Percentiles rank a stretch among this genome's conserved stretches.
Evolutionary conservation across 1,140 invertebrate genomes (phyloP).

Genomic region (Plodia interpunctella): DNA sequence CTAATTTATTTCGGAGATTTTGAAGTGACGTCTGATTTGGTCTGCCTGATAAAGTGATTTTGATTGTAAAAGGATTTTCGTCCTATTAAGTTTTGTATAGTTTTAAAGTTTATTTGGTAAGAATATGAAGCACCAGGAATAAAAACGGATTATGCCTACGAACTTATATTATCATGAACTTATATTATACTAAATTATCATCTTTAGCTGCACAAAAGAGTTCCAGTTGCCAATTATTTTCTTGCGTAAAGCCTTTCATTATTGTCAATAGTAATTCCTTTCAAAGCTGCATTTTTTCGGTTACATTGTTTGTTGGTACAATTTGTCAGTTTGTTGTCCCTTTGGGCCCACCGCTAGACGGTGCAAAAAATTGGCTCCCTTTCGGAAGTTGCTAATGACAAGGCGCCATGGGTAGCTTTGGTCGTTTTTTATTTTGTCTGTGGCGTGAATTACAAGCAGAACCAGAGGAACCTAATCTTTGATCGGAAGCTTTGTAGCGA

Average conservation of each 20-base stretch:
- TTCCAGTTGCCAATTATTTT: slow-evolving; percentile 24
- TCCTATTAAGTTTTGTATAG: too few species aligned
- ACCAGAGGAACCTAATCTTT: slow-evolving; percentile 16
- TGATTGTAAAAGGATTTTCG: slow-evolving; percentile 32
- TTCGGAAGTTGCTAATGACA: slow-evolving; percentile 72
- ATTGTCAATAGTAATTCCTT: slow-evolving; percentile 25
- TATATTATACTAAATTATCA: too few species aligned
- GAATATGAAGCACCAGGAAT: too few species aligned
- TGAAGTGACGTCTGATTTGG: slow-evolving; percentile 40
- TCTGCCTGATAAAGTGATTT: slow-evolving; percentile 38
- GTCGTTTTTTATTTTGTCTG: slow-evolving; percentile 33
- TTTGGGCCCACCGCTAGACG: slow-evolving; percentile 53
- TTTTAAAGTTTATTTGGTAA: too few species aligned
- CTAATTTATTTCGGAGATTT: slow-evolving; percentile 59
- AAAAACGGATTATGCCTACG: too few species aligned
- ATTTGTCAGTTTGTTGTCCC: slow-evolving; percentile 70
- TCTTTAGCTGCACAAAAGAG: slow-evolving; percentile 19
- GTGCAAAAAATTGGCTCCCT: slow-evolving; percentile 53
- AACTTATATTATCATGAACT: too few species aligned
- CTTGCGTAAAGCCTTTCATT: slow-evolving; percentile 30
- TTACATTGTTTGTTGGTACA: slow-evolving; percentile 54
- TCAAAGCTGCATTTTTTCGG: slow-evolving; percentile 33
- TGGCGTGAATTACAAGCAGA: slow-evolving; percentile 41
- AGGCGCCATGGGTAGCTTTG: slow-evolving; percentile 69
- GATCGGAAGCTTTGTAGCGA: background rate